Evolutionary conservation across 2,888 invertebrate genomes (phyloP).

Genomic region (Oscheius sp.): DNA sequence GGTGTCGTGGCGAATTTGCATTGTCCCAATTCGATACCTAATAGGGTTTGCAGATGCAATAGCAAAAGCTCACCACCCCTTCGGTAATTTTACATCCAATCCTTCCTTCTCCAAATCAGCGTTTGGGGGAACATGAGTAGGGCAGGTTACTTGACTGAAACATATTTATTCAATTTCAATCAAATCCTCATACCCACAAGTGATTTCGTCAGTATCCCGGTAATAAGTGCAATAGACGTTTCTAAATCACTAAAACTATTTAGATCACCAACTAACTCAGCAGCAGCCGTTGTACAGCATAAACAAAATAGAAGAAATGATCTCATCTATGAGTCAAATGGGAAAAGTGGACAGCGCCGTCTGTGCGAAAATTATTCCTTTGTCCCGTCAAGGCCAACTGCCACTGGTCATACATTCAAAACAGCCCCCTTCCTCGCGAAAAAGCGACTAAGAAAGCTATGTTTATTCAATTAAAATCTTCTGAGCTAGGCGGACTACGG

Average conservation of each 20-base stretch:
- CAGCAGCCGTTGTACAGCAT: background rate
- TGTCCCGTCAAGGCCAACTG: slow-evolving; percentile 13
- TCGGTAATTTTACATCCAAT: slow-evolving; percentile 65
- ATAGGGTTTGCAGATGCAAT: background rate
- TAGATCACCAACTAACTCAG: slow-evolving; percentile 27
- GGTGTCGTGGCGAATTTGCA: slow-evolving; percentile 65
- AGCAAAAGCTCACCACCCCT: slow-evolving; percentile 54
- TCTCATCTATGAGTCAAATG: slow-evolving; percentile 3
- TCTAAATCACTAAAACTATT: slow-evolving; percentile 32
- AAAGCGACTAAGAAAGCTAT: too few species aligned
- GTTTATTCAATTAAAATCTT: too few species aligned
- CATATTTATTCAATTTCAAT: background rate
- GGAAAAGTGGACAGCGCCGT: slow-evolving; percentile 8
- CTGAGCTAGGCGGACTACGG: too few species aligned
- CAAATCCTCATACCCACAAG: slow-evolving; percentile 63
- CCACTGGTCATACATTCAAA: too few species aligned
- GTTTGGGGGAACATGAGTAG: slow-evolving; percentile 61
- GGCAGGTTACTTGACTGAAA: slow-evolving; percentile 65
- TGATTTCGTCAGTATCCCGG: slow-evolving; percentile 66
- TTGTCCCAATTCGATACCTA: slow-evolving; percentile 66
- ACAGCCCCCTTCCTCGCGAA: too few species aligned
- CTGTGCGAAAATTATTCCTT: slow-evolving; percentile 30
- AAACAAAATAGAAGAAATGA: background rate
- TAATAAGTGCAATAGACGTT: slow-evolving; percentile 70
- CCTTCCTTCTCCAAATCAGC: slow-evolving; percentile 60